phyloP scores from a whole-genome alignment of 2,888 invertebrate genomes.

The Limnephilus auricula region DNA sequence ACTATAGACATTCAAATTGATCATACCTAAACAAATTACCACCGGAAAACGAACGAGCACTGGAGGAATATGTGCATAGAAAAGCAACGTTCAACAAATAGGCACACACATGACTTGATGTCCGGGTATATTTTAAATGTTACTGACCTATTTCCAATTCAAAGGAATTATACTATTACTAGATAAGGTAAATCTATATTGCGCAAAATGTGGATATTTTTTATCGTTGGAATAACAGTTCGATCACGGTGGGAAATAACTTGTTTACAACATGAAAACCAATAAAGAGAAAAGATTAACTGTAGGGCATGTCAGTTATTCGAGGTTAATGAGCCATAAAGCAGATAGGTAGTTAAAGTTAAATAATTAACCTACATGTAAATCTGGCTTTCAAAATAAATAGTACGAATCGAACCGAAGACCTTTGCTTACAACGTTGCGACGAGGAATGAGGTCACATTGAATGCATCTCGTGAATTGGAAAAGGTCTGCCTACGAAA shows the following conservation, averaged over 20 bases:
- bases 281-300: not conserved
- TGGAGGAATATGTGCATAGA: not conserved
- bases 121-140: not conserved
- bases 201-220: not conserved
- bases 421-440: not conserved
- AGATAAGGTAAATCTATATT: not conserved
- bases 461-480: constrained; percentile 2
- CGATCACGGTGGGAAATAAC: not conserved
- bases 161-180: not conserved
- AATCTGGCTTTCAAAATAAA: constrained; percentile 8
- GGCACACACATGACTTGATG: too few relatives aligned
- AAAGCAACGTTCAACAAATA: not conserved
- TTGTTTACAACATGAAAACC: not conserved
- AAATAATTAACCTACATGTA: constrained; percentile 13
- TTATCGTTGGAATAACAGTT: not conserved
- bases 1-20: too few relatives aligned
- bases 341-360: not conserved
- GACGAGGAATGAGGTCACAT: not conserved
- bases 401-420: not conserved
- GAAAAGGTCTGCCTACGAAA: not conserved
- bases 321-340: not conserved
- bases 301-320: not conserved
- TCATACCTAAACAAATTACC: too few relatives aligned
- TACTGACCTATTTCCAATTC: not conserved
- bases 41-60: not conserved